Evolutionary conservation across 1,140 invertebrate species (phyloP), one percentile per base, ranked within the genome.

Genomic region (Drosophila nigrodunni): DNA sequence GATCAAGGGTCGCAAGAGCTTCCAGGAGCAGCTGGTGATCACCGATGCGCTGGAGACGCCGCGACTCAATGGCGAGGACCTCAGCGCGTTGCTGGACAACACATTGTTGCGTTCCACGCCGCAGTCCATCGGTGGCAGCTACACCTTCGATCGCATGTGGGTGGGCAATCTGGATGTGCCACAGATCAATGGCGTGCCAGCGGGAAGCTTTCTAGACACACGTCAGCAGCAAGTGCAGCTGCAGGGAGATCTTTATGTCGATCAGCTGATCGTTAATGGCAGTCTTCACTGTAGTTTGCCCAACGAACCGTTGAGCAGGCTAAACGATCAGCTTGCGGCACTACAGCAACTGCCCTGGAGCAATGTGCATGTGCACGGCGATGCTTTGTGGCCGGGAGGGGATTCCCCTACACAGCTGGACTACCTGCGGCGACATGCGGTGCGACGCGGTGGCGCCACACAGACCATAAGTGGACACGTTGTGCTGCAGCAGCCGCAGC

Each of bases 391-490:
- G 90, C 18, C 52, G 7, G 37, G 3, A 0, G 4, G 21, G 35
- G n/a, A 0, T 0, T 13, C 10, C 18, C 25, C 25, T 4, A 15
- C 35, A 2, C 50, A 44, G 49, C 37, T 92, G n/a, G 54, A 78
- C 1, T 92, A 92, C 69, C 21, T 92, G 21, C 78, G 75, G 3
- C 65, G 58, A 25, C 82, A 87, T 39, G 88, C 85, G 8, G 91
- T 92, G 2, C 62, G 76, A 9, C 72, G 68, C 1, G 34, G 41
- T 1, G 74, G 57, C 3, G 71, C 50, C 30, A 43, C 72, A 6
- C 91, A 92, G 34, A 61, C 30, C 1, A 91, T 91, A 7, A 55
- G 64, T 0, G 91, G 88, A 0, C 82, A 89, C 13, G 90, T 92
- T 6, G 15, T 77, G 0, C 49, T 92, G 0, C 18, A 49, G 2